A percentile compares a stretch with the other conserved stretches of the same genome.
Conservation (phyloP, 1,140 invertebrate genomes). For the Maconellicoccus hirsutus region DNA sequence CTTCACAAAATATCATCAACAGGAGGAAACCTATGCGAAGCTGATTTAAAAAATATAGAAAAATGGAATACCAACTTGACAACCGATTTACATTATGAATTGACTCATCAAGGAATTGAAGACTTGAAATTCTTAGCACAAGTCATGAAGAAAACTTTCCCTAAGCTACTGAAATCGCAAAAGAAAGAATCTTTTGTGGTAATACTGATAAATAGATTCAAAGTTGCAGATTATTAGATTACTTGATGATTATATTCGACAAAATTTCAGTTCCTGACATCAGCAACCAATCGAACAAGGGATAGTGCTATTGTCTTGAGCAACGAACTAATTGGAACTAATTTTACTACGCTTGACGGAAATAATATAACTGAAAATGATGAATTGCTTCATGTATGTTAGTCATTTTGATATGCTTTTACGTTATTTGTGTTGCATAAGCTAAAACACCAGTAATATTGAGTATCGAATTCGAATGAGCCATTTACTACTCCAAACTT, state of each 20-base stretch:
- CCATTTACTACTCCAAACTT: too few relatives aligned
- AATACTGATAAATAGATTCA: background rate
- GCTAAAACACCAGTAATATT: too few relatives aligned
- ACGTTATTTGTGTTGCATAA: too few relatives aligned
- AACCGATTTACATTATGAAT: background rate
- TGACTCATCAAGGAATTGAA: conserved; percentile 27
- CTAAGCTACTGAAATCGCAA: conserved; percentile 26
- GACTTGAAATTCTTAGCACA: conserved; percentile 28
- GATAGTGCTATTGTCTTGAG: conserved; percentile 27
- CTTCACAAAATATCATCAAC: background rate
- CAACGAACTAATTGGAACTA: conserved; percentile 23
- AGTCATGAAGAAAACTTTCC: conserved; percentile 29
- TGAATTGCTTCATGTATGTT: background rate
- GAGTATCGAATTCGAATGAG: background rate
- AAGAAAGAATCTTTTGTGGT: conserved; percentile 11
- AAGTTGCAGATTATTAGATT: background rate
- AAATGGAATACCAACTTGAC: conserved; percentile 28
- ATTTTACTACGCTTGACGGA: background rate
- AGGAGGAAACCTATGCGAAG: conserved; percentile 26
- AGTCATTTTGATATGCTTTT: too few relatives aligned
- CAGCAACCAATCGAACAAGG: conserved; percentile 23
- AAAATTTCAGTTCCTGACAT: conserved; percentile 23
- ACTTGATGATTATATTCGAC: background rate
- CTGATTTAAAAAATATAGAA: conserved; percentile 28
- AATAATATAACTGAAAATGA: background rate